Evolutionary conservation across 2,797 vertebrate species (phyloP).

Genomic region (Spinus pinus): DNA sequence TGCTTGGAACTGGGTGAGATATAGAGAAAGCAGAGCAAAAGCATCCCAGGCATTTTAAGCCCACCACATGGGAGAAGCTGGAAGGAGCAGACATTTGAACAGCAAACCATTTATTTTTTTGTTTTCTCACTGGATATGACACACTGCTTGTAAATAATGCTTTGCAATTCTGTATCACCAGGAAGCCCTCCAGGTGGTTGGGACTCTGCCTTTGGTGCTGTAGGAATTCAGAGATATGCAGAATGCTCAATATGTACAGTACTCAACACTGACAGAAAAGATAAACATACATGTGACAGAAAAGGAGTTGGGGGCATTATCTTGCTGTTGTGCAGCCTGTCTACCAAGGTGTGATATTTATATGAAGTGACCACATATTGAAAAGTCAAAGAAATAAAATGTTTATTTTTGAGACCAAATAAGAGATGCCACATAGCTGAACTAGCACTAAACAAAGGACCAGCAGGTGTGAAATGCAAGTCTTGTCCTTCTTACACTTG

Average conservation of each 20-base stretch:
- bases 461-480: not conserved
- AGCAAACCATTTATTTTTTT: not conserved
- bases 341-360: rapidly evolving
- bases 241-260: not conserved
- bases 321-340: not conserved
- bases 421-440: not conserved
- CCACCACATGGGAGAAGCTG: not conserved
- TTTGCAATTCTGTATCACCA: not conserved
- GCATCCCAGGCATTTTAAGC: not conserved
- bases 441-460: not conserved
- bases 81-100: not conserved
- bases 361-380: not conserved
- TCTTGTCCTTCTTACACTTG: not conserved
- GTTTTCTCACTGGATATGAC: not conserved
- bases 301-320: not conserved
- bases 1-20: not conserved
- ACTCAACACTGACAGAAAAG: not conserved
- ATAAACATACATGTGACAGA: not conserved
- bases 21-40: not conserved
- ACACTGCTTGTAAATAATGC: not conserved
- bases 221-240: not conserved
- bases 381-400: not conserved
- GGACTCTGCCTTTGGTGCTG: not conserved
- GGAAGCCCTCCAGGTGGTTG: not conserved
- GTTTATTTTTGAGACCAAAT: not conserved